Conservation (phyloP, 2,797 vertebrate species). For the Rhinichthys osculus region DNA sequence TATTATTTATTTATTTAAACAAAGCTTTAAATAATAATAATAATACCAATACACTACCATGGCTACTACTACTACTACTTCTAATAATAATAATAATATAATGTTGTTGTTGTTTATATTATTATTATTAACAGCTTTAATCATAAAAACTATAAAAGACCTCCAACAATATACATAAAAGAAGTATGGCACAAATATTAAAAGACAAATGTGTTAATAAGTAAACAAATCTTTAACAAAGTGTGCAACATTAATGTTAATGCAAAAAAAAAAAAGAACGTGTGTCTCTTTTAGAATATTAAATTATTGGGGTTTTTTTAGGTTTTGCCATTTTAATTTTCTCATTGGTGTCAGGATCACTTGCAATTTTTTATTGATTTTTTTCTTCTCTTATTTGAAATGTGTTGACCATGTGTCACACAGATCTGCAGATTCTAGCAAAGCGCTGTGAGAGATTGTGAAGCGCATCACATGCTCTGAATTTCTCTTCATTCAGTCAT, state of each 20-base stretch:
- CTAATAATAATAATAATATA: background rate
- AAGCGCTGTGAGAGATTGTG: slow-evolving; percentile 69
- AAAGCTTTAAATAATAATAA: too few relatives aligned
- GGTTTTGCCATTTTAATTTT: slow-evolving; percentile 12
- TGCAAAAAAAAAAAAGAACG: background rate
- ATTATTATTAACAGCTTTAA: background rate
- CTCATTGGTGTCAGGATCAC: background rate
- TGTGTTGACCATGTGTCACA: slow-evolving; percentile 72
- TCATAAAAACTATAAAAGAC: too few relatives aligned
- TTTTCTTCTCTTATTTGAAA: slow-evolving; percentile 55
- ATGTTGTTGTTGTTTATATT: background rate
- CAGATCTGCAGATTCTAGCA: slow-evolving; percentile 75
- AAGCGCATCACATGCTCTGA: slow-evolving; percentile 26
- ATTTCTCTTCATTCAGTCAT: slow-evolving; percentile 46
- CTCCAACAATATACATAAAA: too few relatives aligned
- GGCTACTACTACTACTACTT: too few relatives aligned
- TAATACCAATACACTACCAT: background rate
- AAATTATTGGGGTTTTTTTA: background rate
- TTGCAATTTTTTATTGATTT: background rate
- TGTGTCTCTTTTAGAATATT: background rate
- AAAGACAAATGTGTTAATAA: background rate
- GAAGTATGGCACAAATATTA: too few relatives aligned
- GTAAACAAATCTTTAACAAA: background rate
- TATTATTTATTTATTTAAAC: too few relatives aligned
- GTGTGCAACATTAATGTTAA: background rate